Conservation (phyloP, 53 echinoderm and acorn worm species). For the Echinometra lucunter region DNA sequence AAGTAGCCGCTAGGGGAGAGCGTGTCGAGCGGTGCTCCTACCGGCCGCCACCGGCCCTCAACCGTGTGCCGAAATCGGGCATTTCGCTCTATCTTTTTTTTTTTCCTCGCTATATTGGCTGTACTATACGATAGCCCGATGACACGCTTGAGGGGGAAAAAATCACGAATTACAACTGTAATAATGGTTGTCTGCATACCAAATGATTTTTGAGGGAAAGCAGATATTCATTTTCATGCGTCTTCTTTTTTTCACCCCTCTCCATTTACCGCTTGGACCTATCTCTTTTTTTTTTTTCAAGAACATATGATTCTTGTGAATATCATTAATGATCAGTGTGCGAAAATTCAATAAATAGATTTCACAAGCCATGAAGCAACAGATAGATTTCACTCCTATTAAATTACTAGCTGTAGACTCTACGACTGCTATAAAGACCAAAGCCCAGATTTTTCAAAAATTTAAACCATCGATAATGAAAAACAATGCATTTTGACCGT, state of each 20-base stretch:
- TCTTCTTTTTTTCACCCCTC: not conserved
- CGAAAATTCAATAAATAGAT: not conserved
- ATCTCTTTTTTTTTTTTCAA: not conserved
- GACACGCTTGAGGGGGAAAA: slow-evolving; percentile 26
- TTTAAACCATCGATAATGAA: no score
- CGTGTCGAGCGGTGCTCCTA: slow-evolving; percentile 56
- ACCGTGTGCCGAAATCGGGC: slow-evolving; percentile 6
- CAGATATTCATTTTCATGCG: slow-evolving; percentile 13
- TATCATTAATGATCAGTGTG: not conserved
- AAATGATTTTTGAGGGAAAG: not conserved
- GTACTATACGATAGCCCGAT: slow-evolving; percentile 8
- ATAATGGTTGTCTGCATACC: slow-evolving; percentile 44
- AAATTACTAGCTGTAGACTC: no score
- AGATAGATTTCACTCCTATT: not conserved
- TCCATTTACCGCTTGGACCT: not conserved
- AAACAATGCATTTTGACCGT: not conserved
- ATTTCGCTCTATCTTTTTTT: not conserved
- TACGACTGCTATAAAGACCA: no score
- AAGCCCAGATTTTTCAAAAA: no score
- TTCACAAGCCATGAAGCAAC: not conserved
- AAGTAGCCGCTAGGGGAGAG: slow-evolving; percentile 47
- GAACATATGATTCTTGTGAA: not conserved
- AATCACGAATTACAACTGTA: slow-evolving; percentile 34
- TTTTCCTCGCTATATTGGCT: not conserved
- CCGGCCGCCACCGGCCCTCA: slow-evolving; percentile 66